Evolutionary conservation across 2,888 invertebrate genomes (phyloP), one percentile per base, ranked within the genome.

Genomic region (Melanostoma scalare): DNA sequence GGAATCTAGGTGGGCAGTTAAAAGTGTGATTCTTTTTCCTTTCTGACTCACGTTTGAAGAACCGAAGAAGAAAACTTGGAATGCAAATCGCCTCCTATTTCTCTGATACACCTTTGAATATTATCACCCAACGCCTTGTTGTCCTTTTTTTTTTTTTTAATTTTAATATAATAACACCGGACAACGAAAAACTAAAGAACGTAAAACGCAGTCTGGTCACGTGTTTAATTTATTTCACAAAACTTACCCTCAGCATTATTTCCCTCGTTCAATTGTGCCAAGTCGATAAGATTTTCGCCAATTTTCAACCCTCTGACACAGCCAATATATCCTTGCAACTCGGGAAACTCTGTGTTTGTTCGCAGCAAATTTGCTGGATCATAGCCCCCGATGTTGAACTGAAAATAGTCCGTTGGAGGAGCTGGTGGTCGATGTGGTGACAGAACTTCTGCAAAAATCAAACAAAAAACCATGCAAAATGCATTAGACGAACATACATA

Each of bases 381-480:
- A 88, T 95, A 96, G 8, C 97, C 97, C 42, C 97, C 97, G 52
- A 97, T 92, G 90, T 97, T 96, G 88, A 96, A 93, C 92, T 97
- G 96, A 89, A 97, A 96, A 90, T 97, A 97, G 88, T 96, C 96
- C 0, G 96, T 96, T 0, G 97, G 97, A 4, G 96, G 96, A 1
- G 97, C 96, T 33, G 96, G 96, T 3, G 97, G 97, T 85, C 97
- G 93, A 90, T 96, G 96, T 5, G 97, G 97, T 67, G 96, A 95
- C 56, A 97, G 93, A 42, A 96, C 95, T 93, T 97, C 97, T 96
- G 92, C 46, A 92, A 92, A 86, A 86, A 87, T 86, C 85, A 87
- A 30, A 48, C 33, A 20, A 20, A 20, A 1, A 20, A 87, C 85
- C 85, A 71, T 50, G 30, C 44, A 69, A 63, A 63, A 68, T 30